Conservation (phyloP, 2,888 invertebrate species). For the Apamea anceps region DNA sequence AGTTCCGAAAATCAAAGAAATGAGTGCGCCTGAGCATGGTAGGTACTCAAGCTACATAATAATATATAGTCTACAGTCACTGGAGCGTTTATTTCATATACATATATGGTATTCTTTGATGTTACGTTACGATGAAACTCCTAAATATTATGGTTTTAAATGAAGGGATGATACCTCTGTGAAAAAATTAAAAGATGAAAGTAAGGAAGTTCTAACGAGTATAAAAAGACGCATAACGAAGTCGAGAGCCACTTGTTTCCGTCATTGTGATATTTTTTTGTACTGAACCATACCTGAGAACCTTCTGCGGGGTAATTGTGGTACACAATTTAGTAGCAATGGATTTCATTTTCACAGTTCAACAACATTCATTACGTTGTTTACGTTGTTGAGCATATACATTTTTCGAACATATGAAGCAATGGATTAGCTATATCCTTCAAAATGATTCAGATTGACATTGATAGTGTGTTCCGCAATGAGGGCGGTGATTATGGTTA, state of each 20-base stretch:
- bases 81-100: slow-evolving; percentile 21
- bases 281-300: not conserved
- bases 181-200: not conserved
- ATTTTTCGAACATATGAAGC: too few species aligned
- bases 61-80: slow-evolving; percentile 12
- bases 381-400: too few species aligned
- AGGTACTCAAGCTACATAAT: slow-evolving; percentile 7
- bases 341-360: too few species aligned
- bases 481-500: not conserved
- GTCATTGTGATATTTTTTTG: not conserved
- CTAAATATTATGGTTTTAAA: slow-evolving; percentile 16
- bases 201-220: not conserved
- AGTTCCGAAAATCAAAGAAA: slow-evolving; percentile 4
- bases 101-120: slow-evolving; percentile 34
- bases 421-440: too few species aligned
- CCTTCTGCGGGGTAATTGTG: too few species aligned
- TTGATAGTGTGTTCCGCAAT: too few species aligned
- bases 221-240: not conserved
- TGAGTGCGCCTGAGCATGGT: not conserved
- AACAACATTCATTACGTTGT: too few species aligned
- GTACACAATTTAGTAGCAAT: too few species aligned
- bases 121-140: slow-evolving; percentile 1
- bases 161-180: not conserved
- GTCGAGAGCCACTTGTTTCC: not conserved
- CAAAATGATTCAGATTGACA: too few species aligned